Conservation (phyloP, 1,140 invertebrate species). For the Hesperophylax magnus region DNA sequence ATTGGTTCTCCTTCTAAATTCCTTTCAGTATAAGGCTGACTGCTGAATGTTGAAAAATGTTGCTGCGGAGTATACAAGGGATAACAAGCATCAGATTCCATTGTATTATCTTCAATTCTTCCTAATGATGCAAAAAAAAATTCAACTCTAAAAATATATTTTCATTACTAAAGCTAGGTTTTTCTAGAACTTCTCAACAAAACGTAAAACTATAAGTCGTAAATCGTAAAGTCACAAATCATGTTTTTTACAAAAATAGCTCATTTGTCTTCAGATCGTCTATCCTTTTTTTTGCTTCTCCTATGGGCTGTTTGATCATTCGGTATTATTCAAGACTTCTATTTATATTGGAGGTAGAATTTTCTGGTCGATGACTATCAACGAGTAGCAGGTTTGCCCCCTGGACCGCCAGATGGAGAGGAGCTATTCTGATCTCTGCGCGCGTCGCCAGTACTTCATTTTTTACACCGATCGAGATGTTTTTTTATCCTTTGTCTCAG, state of each 20-base stretch:
- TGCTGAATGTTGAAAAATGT: conserved; percentile 41
- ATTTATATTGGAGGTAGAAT: conserved; percentile 8
- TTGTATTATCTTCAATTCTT: conserved; percentile 4
- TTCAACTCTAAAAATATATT: background rate
- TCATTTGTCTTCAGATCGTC: background rate
- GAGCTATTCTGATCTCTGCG: conserved; percentile 13
- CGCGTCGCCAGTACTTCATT: conserved; percentile 6
- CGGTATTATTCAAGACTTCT: background rate
- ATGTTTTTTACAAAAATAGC: background rate
- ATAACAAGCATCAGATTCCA: conserved; percentile 52
- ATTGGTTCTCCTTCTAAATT: conserved; percentile 48
- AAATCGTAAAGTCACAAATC: background rate
- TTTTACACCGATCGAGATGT: background rate
- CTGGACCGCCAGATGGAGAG: conserved; percentile 7
- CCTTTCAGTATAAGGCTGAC: conserved; percentile 25
- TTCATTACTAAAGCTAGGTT: too few species aligned
- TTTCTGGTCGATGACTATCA: background rate
- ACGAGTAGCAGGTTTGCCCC: background rate
- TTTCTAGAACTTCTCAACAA: too few species aligned
- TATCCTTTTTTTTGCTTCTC: background rate
- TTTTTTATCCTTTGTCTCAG: conserved; percentile 15
- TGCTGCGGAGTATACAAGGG: conserved; percentile 45
- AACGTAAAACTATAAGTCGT: background rate
- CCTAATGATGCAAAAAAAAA: background rate
- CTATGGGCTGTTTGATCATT: background rate